phyloP scores from a whole-genome alignment of 2,113 vertebrate species.

The Cynoglossus semilaevis region DNA sequence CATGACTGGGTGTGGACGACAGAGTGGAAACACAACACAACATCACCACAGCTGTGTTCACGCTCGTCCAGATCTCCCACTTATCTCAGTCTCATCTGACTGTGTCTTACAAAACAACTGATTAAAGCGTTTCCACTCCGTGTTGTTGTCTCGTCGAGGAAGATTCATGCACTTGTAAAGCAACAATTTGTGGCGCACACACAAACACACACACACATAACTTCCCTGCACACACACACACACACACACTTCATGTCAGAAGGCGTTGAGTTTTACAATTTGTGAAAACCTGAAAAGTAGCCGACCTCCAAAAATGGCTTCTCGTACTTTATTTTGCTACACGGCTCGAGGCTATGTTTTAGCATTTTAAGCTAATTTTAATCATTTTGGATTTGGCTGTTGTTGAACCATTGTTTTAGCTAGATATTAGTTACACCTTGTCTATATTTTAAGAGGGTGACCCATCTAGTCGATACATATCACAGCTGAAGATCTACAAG shows the following conservation, averaged over 20 bases:
- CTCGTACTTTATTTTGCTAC: too few relatives aligned
- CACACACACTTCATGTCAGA: not conserved
- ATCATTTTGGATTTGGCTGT: too few relatives aligned
- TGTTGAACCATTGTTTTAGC: too few relatives aligned
- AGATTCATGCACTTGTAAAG: constrained; percentile 17
- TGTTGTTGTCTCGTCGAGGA: constrained; percentile 16
- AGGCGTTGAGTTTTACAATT: constrained; percentile 12
- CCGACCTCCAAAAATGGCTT: too few relatives aligned
- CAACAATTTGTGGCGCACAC: constrained; percentile 1
- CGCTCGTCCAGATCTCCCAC: constrained; percentile 1
- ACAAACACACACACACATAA: not conserved
- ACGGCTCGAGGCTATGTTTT: too few relatives aligned
- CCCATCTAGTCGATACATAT: not conserved
- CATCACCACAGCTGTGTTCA: not conserved
- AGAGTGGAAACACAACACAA: constrained; percentile 2
- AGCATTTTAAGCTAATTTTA: too few relatives aligned
- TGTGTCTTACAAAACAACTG: constrained; percentile 2
- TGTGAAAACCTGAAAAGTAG: constrained; percentile 5
- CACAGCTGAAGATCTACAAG: not conserved
- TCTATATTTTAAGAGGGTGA: too few relatives aligned
- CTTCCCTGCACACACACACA: not conserved
- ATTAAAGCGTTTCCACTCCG: constrained; percentile 6
- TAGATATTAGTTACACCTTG: too few relatives aligned
- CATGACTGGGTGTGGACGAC: not conserved
- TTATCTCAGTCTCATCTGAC: constrained; percentile 3